A percentile compares a stretch with the other conserved stretches of the same genome.
Conservation (phyloP, 2,113 vertebrate genomes). For the Mus spicilegus region DNA sequence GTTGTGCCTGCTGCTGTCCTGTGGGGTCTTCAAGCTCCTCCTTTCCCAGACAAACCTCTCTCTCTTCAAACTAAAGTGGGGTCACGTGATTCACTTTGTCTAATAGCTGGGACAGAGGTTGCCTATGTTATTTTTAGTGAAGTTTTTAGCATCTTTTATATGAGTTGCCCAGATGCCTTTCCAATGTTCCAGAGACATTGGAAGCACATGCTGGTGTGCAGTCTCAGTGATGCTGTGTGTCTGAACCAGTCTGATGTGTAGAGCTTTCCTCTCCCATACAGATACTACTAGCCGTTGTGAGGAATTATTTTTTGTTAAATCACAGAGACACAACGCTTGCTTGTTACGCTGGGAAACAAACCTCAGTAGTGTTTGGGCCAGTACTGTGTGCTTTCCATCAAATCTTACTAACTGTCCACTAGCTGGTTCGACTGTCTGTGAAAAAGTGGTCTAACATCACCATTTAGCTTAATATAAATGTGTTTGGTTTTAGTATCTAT, state of each 20-base stretch:
- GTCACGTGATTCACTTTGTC: not conserved
- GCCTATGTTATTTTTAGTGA: not conserved
- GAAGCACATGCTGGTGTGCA: not conserved
- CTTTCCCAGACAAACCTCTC: not conserved
- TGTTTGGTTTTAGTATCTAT: slow-evolving; percentile 16
- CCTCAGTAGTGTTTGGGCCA: not conserved
- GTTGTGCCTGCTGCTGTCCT: not conserved
- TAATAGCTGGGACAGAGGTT: not conserved
- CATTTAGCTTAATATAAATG: slow-evolving; percentile 34
- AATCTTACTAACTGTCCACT: not conserved
- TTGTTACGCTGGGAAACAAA: not conserved
- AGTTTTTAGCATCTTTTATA: not conserved
- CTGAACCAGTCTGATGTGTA: not conserved
- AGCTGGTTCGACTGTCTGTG: not conserved
- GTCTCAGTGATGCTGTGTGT: not conserved
- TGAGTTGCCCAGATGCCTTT: not conserved
- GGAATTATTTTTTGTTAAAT: not conserved
- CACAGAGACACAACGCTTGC: not conserved
- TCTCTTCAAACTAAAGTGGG: not conserved
- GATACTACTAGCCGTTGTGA: not conserved
- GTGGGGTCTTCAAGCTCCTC: not conserved
- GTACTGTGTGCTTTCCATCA: not conserved
- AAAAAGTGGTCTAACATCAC: slow-evolving; percentile 16
- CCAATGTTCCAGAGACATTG: not conserved
- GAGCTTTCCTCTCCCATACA: not conserved